Evolutionary conservation across 2,888 invertebrate genomes (phyloP), one percentile per base, ranked within the genome.

Genomic region (Diadegma fenestrale): DNA sequence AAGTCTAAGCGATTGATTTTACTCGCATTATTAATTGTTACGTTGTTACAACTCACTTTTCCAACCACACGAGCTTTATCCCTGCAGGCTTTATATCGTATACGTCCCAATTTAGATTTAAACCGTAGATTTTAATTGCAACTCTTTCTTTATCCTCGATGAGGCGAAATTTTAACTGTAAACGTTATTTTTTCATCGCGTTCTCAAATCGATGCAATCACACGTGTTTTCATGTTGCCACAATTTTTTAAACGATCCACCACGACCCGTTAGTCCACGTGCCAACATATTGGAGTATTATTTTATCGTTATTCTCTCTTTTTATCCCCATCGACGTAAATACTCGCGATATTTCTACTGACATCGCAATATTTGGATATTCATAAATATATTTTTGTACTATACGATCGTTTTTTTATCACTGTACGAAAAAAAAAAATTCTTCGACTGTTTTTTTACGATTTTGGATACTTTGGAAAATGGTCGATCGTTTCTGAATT

Each of bases 211-310:
- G 64, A 82, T 54, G 6, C 54, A 77, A 51, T 64, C 64, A n/a
- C 68, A 68, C 58, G 12, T 22, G 22, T 19, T 54, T 54, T 22
- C 2, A 54, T 22, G 10, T 54, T 54, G 54, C 12, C 12, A 54
- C 54, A 26, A 54, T 26, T 58, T 58, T 58, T 58, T 54, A 7
- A 58, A 14, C 26, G 58, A 58, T 26, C 0, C 58, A 58, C 58
- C 26, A 58, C 12, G 6, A 54, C 58, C 26, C 26, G 26, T 26
- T 58, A 14, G 58, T 58, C 26, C 14, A 14, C 26, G 58, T 58
- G 58, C 58, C 71, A 87, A 87, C 73, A 61, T 64, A 85, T 54
- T 71, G 26, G 90, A 91, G 89, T 91, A 91, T 91, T 91, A 91
- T 90, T 88, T 88, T 82, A 88, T 85, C 51, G 63, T 80, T 63